Percentiles rank a stretch among this genome's conserved stretches.
These are phyloP conservation scores for Branchellion lobata DNA, from an alignment of 2,888 invertebrate genomes.

Conservation along the genomic window DNA sequence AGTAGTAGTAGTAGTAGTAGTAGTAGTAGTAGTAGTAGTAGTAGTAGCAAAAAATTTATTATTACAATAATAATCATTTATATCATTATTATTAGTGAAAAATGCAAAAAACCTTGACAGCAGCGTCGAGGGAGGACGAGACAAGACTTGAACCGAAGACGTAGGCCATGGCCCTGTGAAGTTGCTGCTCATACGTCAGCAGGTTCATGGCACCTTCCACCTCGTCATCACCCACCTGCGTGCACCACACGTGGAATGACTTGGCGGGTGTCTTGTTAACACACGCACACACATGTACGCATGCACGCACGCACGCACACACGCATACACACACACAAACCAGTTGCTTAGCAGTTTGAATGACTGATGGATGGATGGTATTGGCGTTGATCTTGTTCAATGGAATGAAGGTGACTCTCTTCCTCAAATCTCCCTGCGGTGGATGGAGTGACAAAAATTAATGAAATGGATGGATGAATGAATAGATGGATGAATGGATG, in stretches of 20 bases:
- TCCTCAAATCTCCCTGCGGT: constrained; percentile 76
- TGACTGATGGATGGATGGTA: constrained; percentile 67
- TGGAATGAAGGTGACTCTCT: constrained; percentile 83
- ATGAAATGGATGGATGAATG: too few species aligned
- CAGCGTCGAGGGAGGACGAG: constrained; percentile 77
- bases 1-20: constrained; percentile 33
- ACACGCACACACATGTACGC: not conserved
- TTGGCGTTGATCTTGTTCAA: constrained; percentile 79
- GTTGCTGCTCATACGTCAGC: constrained; percentile 70
- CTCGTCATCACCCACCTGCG: constrained; percentile 75
- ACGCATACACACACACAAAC: constrained; percentile 51
- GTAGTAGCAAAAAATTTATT: constrained; percentile 27
- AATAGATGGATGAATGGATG: too few species aligned
- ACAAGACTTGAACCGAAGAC: constrained; percentile 83
- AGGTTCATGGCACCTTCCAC: constrained; percentile 79
- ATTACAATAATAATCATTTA: not conserved
- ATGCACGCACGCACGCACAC: too few species aligned
- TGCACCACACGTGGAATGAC: too few species aligned
- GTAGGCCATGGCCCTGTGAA: constrained; percentile 79
- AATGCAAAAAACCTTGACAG: constrained; percentile 70
- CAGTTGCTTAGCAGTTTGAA: constrained; percentile 68
- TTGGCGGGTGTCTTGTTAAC: too few species aligned
- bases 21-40: constrained; percentile 34
- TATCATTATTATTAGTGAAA: too few species aligned
- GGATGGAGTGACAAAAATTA: not conserved